Evolutionary conservation across 2,113 vertebrate genomes (phyloP), one percentile per base, ranked within the genome.

Genomic region (Tetrao urogallus): DNA sequence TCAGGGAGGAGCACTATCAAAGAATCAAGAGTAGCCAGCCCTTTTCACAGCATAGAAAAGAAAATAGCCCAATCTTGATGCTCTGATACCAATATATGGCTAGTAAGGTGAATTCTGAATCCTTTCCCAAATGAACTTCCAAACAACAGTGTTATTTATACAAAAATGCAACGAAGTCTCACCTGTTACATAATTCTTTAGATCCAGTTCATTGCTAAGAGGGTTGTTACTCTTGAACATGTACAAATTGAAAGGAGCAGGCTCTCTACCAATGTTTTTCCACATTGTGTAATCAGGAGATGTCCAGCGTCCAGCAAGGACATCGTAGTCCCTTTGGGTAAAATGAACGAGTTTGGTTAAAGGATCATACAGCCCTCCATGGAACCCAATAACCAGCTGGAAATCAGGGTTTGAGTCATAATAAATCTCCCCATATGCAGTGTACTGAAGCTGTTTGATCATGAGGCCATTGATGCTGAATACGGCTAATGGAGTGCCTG

Each of bases 171-270:
- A 81, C 13, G 25, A 64, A 50, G 27, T 60, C 98, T 98, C 96
- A 99, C 99, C 99, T 98, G 99, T 99, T 84, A 99, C 99, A 11
- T 99, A 99, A 95, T 99, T 99, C 96, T 99, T 99, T 60, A 99
- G 97, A 94, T 99, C 99, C 96, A 99, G 96, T 97, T 99, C 99
- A 67, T 99, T 99, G 90, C 99, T 99, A 95, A 99, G 99, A 36
- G 99, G 99, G 89, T 99, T 99, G 97, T 99, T 99, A 97, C 99
- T 99, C 97, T 99, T 99, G 97, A 99, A 99, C 99, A 99, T 99
- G 85, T 99, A 99, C 50, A 99, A 94, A 94, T 99, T 99, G 93
- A 99, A 99, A 14, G 99, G 99, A 60, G 99, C 97, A 0, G 99
- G 99, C 88, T 99, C 99, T 90, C 98, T 98, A 94, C 99, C 99